phyloP scores from a whole-genome alignment of 53 echinoderm and acorn worm species.

The Patiria pectinifera region DNA sequence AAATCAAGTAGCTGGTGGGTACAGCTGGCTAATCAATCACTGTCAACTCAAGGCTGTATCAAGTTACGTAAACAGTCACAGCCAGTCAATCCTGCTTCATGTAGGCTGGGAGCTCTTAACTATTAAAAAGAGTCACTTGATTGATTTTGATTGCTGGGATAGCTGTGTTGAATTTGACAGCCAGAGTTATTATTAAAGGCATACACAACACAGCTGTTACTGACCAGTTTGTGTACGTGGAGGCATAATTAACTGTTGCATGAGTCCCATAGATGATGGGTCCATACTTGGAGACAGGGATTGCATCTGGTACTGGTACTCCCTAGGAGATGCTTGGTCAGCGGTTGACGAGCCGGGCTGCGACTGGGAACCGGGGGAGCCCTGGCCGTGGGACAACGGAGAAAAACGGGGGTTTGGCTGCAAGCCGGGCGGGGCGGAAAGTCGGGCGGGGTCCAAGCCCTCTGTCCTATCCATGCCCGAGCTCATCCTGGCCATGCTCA shows the following conservation, averaged over 20 bases:
- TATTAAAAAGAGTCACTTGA: too few relatives aligned
- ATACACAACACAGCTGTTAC: not conserved
- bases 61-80: too few relatives aligned
- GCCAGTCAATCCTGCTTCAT: too few relatives aligned
- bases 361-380: slow-evolving; percentile 1
- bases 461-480: not conserved
- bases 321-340: not conserved
- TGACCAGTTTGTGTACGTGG: slow-evolving; percentile 21
- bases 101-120: too few relatives aligned
- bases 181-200: too few relatives aligned
- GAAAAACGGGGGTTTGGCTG: slow-evolving; percentile 15
- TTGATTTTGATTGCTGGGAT: too few relatives aligned
- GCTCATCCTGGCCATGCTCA: slow-evolving; percentile 13
- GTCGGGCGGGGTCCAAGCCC: not conserved
- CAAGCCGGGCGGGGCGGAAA: not conserved
- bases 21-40: not conserved
- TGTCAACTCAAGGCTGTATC: too few relatives aligned
- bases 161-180: too few relatives aligned
- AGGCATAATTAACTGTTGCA: slow-evolving; percentile 37
- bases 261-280: slow-evolving; percentile 27
- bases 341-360: not conserved
- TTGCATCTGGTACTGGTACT: slow-evolving; percentile 56
- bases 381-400: slow-evolving; percentile 2
- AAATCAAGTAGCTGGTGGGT: too few relatives aligned
- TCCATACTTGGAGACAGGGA: slow-evolving; percentile 23